phyloP scores from a whole-genome alignment of 2,797 vertebrate species.

The Ammospiza maritima region DNA sequence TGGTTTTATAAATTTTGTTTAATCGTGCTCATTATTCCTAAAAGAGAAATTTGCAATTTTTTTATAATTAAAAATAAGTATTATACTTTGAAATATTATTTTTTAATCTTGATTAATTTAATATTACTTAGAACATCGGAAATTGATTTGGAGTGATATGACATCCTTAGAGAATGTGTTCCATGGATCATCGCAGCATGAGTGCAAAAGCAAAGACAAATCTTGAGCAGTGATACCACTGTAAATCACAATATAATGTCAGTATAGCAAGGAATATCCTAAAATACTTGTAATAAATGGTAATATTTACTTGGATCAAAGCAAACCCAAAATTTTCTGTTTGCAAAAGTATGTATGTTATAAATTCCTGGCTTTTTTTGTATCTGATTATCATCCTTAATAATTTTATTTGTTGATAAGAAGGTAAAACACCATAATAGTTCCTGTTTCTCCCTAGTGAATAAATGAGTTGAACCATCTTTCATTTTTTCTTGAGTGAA shows the following conservation, averaged over 20 bases:
- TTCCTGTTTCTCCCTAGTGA: neutral
- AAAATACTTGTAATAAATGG: fast-evolving
- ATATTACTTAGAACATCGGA: neutral
- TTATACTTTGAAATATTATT: neutral
- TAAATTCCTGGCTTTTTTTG: neutral
- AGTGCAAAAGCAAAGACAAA: neutral
- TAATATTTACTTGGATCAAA: neutral
- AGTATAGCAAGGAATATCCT: neutral
- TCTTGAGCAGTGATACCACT: neutral
- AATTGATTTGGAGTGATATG: neutral
- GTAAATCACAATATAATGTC: neutral
- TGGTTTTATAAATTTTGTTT: neutral
- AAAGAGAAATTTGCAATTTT: fast-evolving
- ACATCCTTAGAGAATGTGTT: neutral
- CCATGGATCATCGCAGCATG: neutral
- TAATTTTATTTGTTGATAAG: neutral
- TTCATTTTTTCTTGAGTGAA: neutral
- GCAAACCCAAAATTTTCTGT: fast-evolving
- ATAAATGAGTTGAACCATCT: neutral
- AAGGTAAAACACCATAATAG: neutral
- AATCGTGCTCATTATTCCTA: neutral
- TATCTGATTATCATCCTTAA: neutral
- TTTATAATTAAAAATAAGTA: neutral
- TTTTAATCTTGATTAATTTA: neutral
- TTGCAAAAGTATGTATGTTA: neutral